A percentile compares a stretch with the other conserved stretches of the same genome.
phyloP scores from a whole-genome alignment of 2,113 vertebrate genomes.

The Blennius ocellaris region DNA sequence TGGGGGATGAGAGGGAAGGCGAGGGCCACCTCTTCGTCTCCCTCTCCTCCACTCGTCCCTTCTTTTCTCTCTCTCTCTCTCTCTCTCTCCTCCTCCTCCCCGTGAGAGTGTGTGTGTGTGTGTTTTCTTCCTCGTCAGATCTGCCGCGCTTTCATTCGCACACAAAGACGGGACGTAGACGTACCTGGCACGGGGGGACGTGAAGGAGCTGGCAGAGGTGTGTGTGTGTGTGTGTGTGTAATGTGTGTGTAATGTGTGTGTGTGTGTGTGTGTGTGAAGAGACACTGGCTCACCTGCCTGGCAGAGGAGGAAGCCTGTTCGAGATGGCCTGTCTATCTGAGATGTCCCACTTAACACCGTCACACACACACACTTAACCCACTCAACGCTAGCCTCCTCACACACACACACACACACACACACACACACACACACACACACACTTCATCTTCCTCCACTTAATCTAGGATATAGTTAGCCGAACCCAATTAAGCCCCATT shows the following conservation, averaged over 20 bases:
- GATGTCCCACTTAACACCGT: slow-evolving; percentile 72
- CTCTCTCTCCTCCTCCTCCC: slow-evolving; percentile 46
- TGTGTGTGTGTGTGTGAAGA: slow-evolving; percentile 32
- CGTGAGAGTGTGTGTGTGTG: slow-evolving; percentile 66
- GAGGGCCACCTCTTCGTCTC: slow-evolving; percentile 67
- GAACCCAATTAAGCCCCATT: no score
- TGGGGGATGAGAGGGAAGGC: slow-evolving; percentile 75
- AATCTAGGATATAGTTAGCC: no score
- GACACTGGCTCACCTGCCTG: slow-evolving; percentile 75
- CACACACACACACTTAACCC: slow-evolving; percentile 53
- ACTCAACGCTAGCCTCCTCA: slow-evolving; percentile 25
- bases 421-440: no score
- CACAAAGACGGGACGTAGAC: slow-evolving; percentile 73
- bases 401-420: not conserved
- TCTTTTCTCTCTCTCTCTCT: no score
- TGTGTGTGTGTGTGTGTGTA: slow-evolving; percentile 38
- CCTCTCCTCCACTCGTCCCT: slow-evolving; percentile 40
- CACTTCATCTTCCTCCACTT: no score
- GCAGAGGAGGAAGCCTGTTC: slow-evolving; percentile 54
- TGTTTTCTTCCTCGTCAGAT: slow-evolving; percentile 78
- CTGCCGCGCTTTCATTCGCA: slow-evolving; percentile 71
- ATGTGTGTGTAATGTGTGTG: slow-evolving; percentile 52
- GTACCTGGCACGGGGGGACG: slow-evolving; percentile 73
- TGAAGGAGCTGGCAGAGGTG: slow-evolving; percentile 77
- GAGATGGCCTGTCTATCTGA: slow-evolving; percentile 63